phyloP scores from a whole-genome alignment of 2,113 vertebrate species.

The Eubucco bourcierii region DNA sequence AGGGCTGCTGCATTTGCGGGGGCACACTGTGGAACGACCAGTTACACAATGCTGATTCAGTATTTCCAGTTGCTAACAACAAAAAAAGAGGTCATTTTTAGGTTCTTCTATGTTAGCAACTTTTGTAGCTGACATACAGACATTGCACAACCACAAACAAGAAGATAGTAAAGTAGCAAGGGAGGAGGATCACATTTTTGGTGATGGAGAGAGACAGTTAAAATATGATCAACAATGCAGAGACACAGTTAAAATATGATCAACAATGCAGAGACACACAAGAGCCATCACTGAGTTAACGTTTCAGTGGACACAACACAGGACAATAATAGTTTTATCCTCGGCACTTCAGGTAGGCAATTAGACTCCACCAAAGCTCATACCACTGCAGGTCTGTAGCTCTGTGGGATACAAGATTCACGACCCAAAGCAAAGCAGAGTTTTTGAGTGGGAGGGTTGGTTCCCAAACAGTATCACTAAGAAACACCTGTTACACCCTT shows the following conservation, averaged over 20 bases:
- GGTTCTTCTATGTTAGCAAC: background rate
- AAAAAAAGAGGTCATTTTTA: background rate
- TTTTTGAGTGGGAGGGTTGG: background rate
- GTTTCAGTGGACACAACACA: background rate
- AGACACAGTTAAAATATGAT: background rate
- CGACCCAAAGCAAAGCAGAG: background rate
- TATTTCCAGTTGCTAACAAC: constrained; percentile 37
- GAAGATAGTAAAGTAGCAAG: constrained; percentile 4
- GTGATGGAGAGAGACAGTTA: background rate
- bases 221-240: background rate
- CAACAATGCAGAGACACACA: accelerated
- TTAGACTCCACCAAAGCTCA: background rate
- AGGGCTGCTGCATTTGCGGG: background rate
- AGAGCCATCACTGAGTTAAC: background rate
- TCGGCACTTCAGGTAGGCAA: background rate
- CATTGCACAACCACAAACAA: background rate
- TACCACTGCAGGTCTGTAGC: accelerated
- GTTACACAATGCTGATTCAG: background rate
- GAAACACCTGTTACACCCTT: background rate
- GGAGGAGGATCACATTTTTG: background rate
- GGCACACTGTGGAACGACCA: background rate
- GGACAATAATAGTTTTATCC: background rate
- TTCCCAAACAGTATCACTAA: background rate
- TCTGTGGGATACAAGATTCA: background rate
- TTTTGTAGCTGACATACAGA: background rate